A percentile compares a stretch with the other conserved stretches of the same genome.
These are phyloP conservation scores for Aplodontia rufa DNA, from an alignment of 2,113 vertebrate species.

Conservation along the genomic window DNA sequence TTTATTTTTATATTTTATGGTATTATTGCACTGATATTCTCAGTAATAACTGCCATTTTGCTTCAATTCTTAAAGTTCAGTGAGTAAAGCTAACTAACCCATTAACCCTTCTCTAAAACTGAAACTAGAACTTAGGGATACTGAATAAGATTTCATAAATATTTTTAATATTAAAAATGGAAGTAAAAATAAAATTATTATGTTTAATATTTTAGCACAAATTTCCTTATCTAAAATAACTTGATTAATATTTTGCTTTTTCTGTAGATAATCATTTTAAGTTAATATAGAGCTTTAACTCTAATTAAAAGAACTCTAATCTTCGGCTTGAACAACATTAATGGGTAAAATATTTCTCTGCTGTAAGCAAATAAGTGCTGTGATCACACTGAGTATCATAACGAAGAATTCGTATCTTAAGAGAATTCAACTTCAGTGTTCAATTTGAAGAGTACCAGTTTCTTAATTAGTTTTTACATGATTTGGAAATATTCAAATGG, in stretches of 20 bases:
- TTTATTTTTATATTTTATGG: background rate
- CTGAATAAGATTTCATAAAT: background rate
- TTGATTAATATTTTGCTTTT: conserved; percentile 14
- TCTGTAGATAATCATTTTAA: background rate
- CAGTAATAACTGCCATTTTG: background rate
- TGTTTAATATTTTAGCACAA: background rate
- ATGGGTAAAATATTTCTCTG: background rate
- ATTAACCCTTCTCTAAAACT: background rate
- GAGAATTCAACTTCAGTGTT: background rate
- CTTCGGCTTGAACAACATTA: background rate
- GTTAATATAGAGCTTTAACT: background rate
- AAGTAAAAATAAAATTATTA: background rate
- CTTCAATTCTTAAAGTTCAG: background rate
- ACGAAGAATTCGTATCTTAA: background rate
- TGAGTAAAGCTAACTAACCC: background rate
- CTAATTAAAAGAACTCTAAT: background rate
- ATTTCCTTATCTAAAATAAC: conserved; percentile 5
- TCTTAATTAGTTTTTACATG: background rate
- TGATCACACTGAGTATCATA: background rate
- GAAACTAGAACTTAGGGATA: background rate
- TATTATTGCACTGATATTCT: background rate
- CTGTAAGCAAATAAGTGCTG: conserved; percentile 14
- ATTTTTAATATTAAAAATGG: background rate
- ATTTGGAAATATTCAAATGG: background rate
- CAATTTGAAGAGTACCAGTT: background rate